Percentiles rank a stretch among this genome's conserved stretches.
These are phyloP conservation scores for Ephestia elutella DNA, from an alignment of 1,140 invertebrate species.

Conservation along the genomic window DNA sequence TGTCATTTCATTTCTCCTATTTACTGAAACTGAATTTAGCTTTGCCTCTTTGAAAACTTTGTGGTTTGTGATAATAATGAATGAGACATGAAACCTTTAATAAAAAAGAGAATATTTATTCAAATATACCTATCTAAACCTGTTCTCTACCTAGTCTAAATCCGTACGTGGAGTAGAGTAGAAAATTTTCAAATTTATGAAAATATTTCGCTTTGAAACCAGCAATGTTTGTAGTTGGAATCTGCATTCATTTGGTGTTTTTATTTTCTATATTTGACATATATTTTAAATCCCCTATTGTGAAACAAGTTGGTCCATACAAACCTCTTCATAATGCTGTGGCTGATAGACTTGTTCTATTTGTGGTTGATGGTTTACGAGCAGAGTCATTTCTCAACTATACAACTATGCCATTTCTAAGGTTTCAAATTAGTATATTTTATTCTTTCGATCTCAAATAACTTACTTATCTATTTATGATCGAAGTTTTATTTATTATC, in stretches of 20 bases:
- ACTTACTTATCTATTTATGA: neutral
- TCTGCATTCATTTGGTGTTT: constrained; percentile 72
- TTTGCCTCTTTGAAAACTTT: too few relatives aligned
- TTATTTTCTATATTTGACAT: constrained; percentile 79
- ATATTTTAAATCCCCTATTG: constrained; percentile 79
- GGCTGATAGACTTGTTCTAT: constrained; percentile 87
- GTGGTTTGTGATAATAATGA: too few relatives aligned
- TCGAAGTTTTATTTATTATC: neutral
- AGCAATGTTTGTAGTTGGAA: constrained; percentile 48
- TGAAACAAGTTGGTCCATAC: constrained; percentile 73
- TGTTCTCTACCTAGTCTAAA: too few relatives aligned
- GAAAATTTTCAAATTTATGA: neutral
- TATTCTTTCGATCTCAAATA: neutral
- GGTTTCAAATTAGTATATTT: constrained; percentile 67
- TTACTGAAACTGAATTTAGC: too few relatives aligned
- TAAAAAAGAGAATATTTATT: too few relatives aligned
- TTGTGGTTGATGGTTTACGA: constrained; percentile 92
- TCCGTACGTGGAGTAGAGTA: neutral
- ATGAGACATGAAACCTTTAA: too few relatives aligned
- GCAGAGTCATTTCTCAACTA: constrained; percentile 84
- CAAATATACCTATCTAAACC: too few relatives aligned
- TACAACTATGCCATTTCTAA: constrained; percentile 76
- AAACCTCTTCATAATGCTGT: constrained; percentile 73
- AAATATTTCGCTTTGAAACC: constrained; percentile 3
- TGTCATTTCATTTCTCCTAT: too few relatives aligned